A percentile compares a stretch with the other conserved stretches of the same genome.
Conservation (phyloP, 2,113 vertebrate genomes). For the Stegostoma tigrinum region DNA sequence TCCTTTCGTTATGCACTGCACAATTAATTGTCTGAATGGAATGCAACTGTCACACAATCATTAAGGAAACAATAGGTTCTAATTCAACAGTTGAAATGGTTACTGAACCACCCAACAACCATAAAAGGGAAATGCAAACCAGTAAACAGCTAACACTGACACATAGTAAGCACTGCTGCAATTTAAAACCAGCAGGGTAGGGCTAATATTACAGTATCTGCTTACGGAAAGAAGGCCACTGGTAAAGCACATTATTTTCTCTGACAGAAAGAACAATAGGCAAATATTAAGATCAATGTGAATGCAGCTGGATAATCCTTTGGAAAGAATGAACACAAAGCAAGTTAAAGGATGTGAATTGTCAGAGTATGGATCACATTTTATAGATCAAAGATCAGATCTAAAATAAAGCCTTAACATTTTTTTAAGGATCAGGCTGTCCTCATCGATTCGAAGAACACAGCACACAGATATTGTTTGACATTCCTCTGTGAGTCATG, state of each 20-base stretch:
- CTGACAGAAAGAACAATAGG: slow-evolving; percentile 7
- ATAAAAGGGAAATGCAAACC: background rate
- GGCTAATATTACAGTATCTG: slow-evolving; percentile 12
- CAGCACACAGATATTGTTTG: background rate
- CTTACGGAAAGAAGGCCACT: background rate
- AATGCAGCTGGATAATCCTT: background rate
- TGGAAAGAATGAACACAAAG: background rate
- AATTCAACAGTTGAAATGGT: background rate
- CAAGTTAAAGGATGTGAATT: background rate
- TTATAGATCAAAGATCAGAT: background rate
- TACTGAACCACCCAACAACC: background rate
- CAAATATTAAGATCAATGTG: background rate
- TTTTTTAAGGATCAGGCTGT: background rate
- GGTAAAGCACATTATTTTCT: background rate
- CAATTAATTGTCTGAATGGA: slow-evolving; percentile 17
- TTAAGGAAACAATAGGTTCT: background rate
- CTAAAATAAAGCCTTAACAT: background rate
- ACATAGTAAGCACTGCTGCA: background rate
- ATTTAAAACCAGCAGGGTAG: background rate
- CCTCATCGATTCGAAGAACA: background rate
- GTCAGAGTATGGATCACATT: background rate
- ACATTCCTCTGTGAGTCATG: background rate
- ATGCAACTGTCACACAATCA: background rate
- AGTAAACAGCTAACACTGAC: background rate
- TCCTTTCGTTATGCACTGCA: background rate